A percentile compares a stretch with the other conserved stretches of the same genome.
Evolutionary conservation across 2,797 vertebrate species (phyloP).

Genomic region (Xiphophorus birchmanni): DNA sequence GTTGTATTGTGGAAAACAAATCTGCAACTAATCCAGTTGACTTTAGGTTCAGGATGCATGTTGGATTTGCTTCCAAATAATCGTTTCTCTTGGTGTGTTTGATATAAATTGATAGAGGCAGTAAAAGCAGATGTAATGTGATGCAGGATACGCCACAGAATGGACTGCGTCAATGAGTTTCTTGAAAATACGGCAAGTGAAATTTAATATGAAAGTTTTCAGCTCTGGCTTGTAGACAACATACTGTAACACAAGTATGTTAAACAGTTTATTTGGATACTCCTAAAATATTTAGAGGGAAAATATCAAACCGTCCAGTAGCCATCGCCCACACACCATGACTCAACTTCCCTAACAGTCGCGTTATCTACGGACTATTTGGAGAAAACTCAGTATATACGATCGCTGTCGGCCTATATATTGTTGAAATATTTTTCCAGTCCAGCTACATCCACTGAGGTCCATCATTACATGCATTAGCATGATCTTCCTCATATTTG

Average conservation of each 20-base stretch:
- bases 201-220: slow-evolving; percentile 7
- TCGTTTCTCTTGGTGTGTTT: slow-evolving; percentile 11
- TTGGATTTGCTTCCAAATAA: slow-evolving; percentile 25
- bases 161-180: not conserved
- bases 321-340: not conserved
- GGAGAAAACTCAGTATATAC: not conserved
- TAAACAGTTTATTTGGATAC: slow-evolving; percentile 1
- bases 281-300: not conserved
- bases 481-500: slow-evolving; percentile 73
- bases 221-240: not conserved
- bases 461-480: slow-evolving; percentile 74
- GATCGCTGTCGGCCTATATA: not conserved
- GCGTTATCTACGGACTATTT: not conserved
- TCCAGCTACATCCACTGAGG: slow-evolving; percentile 57
- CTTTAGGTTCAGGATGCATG: slow-evolving; percentile 35
- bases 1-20: slow-evolving; percentile 20
- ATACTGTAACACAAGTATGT: not conserved
- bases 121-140: not conserved
- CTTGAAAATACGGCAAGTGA: not conserved
- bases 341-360: not conserved
- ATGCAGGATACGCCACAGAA: not conserved
- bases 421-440: slow-evolving; percentile 39
- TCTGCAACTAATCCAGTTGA: slow-evolving; percentile 22
- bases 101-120: not conserved
- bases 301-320: not conserved